These are phyloP conservation scores for Oligia strigilis DNA, from an alignment of 2,888 invertebrate genomes.

Conservation along the genomic window DNA sequence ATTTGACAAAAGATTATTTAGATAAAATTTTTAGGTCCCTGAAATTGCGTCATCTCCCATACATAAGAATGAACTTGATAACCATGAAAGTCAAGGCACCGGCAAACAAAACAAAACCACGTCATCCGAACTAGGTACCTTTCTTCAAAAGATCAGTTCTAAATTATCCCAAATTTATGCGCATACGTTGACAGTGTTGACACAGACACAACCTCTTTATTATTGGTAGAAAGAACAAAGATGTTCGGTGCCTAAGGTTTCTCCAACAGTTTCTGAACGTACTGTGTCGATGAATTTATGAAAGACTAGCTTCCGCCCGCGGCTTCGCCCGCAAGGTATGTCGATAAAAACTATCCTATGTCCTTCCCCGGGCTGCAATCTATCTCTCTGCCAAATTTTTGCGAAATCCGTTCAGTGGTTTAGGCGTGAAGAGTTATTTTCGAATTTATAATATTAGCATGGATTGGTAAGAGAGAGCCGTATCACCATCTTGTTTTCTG, in stretches of 20 bases:
- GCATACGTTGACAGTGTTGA: constrained; percentile 38
- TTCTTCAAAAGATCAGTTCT: neutral
- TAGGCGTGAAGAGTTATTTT: too few species aligned
- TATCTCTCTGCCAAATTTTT: too few species aligned
- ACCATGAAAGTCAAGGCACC: neutral
- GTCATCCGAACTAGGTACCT: neutral
- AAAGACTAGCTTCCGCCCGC: too few species aligned
- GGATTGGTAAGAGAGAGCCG: neutral
- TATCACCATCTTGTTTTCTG: too few species aligned
- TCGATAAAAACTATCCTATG: too few species aligned
- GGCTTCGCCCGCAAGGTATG: too few species aligned
- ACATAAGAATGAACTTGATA: neutral
- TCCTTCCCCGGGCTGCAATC: too few species aligned
- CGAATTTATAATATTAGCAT: too few species aligned
- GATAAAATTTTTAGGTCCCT: neutral
- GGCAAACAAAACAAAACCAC: neutral
- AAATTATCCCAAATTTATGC: constrained; percentile 31
- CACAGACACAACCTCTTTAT: constrained; percentile 3
- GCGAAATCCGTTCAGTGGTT: too few species aligned
- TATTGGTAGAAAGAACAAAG: constrained; percentile 5
- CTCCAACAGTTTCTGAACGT: neutral
- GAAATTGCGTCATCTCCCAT: neutral
- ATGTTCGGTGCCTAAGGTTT: neutral
- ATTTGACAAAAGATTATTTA: neutral
- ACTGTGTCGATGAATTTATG: too few species aligned